phyloP scores from a whole-genome alignment of 2,797 vertebrate genomes.

The Brachyalestes nurse region DNA sequence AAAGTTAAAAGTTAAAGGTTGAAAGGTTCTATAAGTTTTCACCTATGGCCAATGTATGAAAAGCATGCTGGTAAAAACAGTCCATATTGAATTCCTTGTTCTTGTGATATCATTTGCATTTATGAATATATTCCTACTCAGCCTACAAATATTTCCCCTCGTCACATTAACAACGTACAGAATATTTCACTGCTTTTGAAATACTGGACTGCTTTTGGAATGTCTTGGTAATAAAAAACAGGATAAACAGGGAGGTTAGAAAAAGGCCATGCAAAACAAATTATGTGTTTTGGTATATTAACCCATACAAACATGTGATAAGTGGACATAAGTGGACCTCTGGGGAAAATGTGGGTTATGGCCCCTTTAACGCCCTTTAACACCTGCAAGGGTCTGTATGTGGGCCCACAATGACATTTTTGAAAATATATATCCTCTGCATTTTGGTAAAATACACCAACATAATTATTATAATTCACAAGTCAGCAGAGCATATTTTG shows the following conservation, averaged over 20 bases:
- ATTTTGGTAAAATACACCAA: not conserved
- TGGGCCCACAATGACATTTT: not conserved
- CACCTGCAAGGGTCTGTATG: not conserved
- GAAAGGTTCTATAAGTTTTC: too few species aligned
- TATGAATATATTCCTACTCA: not conserved
- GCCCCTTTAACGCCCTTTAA: not conserved
- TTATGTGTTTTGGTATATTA: not conserved
- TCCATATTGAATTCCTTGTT: not conserved
- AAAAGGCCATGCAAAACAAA: too few species aligned
- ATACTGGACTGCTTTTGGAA: not conserved
- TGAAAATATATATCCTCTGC: not conserved
- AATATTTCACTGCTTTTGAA: not conserved
- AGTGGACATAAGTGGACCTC: not conserved
- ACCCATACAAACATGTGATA: not conserved
- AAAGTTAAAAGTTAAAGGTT: too few species aligned
- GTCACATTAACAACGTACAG: not conserved
- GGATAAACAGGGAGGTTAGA: too few species aligned
- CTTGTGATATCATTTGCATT: not conserved
- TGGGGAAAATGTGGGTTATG: not conserved
- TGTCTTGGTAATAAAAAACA: too few species aligned
- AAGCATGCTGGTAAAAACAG: not conserved
- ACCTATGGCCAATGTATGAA: not conserved
- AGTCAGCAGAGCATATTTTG: too few species aligned
- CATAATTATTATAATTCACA: too few species aligned
- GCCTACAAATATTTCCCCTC: not conserved